These are phyloP conservation scores for Invenusta paracnida DNA, from an alignment of 2,888 invertebrate genomes.

Conservation along the genomic window DNA sequence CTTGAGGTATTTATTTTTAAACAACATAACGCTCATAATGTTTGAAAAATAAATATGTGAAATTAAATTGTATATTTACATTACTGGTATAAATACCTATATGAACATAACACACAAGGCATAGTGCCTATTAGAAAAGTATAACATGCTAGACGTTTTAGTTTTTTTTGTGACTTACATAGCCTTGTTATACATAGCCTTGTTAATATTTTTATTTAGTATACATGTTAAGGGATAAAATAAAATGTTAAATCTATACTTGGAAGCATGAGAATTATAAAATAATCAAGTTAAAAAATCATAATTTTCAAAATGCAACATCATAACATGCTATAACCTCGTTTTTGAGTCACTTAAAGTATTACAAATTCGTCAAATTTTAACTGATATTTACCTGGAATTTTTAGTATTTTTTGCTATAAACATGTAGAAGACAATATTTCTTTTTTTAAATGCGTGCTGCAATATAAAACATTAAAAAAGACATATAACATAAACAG, in stretches of 20 bases:
- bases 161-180: neutral
- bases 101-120: neutral
- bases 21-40: neutral
- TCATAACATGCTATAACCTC: neutral
- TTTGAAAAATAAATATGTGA: neutral
- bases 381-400: neutral
- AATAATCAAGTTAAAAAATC: neutral
- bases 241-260: neutral
- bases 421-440: too few species aligned
- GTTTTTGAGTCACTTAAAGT: neutral
- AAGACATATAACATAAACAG: too few species aligned
- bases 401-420: neutral
- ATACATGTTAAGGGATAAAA: neutral
- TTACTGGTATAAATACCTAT: neutral
- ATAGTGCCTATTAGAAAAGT: neutral
- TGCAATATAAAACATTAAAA: too few species aligned
- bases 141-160: neutral
- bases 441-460: too few species aligned
- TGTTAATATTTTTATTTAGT: neutral
- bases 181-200: neutral
- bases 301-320: neutral
- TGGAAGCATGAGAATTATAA: neutral
- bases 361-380: neutral
- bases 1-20: neutral
- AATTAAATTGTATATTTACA: neutral